A percentile compares a stretch with the other conserved stretches of the same genome.
phyloP scores from a whole-genome alignment of 2,797 vertebrate species.

The Eutrigla gurnardus region DNA sequence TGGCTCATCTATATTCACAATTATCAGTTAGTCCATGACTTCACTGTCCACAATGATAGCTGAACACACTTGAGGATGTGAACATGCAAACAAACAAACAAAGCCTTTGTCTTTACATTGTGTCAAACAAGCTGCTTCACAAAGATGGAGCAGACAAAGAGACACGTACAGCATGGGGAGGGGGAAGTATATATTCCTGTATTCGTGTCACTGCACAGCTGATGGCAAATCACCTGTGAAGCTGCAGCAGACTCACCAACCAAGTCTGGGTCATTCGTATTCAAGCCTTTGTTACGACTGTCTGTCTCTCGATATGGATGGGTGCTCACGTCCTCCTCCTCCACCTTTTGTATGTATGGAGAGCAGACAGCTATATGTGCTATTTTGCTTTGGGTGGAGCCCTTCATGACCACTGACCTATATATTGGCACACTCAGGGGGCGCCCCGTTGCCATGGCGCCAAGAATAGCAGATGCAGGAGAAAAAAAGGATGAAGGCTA shows the following conservation, averaged over 20 bases:
- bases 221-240: slow-evolving; percentile 64
- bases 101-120: slow-evolving; percentile 9
- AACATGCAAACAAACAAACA: slow-evolving; percentile 24
- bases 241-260: slow-evolving; percentile 42
- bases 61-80: slow-evolving; percentile 14
- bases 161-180: neutral
- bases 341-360: slow-evolving; percentile 45
- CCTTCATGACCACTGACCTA: slow-evolving; percentile 76
- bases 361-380: slow-evolving; percentile 54
- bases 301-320: slow-evolving; percentile 30
- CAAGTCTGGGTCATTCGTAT: slow-evolving; percentile 69
- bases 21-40: slow-evolving; percentile 14
- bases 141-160: slow-evolving; percentile 46
- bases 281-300: slow-evolving; percentile 40
- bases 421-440: slow-evolving; percentile 71
- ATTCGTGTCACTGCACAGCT: slow-evolving; percentile 61
- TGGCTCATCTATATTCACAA: slow-evolving; percentile 6
- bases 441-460: slow-evolving; percentile 66
- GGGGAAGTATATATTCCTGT: slow-evolving; percentile 9
- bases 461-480: slow-evolving; percentile 54
- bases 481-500: slow-evolving; percentile 28
- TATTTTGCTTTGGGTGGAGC: slow-evolving; percentile 66
- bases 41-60: neutral
- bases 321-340: slow-evolving; percentile 13
- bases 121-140: slow-evolving; percentile 13